phyloP scores from a whole-genome alignment of 2,113 vertebrate genomes.

The Emberiza fucata region DNA sequence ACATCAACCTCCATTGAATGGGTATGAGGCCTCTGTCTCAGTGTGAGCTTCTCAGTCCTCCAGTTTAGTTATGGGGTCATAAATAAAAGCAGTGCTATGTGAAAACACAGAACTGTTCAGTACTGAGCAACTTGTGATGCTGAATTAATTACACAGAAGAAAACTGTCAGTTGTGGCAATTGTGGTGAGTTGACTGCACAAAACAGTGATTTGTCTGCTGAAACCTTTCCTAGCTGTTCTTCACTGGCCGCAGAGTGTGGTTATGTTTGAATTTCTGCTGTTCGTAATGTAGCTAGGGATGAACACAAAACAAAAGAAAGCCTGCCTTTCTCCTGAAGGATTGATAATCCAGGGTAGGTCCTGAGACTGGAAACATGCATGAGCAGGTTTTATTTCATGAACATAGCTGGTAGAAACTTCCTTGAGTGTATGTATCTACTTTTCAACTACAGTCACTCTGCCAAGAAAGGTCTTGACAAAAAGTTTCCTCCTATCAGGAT shows the following conservation, averaged over 20 bases:
- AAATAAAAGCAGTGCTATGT: not conserved
- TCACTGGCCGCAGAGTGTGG: fast-evolving
- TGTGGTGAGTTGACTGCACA: not conserved
- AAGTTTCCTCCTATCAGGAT: not conserved
- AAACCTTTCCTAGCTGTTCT: not conserved
- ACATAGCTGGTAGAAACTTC: not conserved
- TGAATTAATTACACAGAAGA: not conserved
- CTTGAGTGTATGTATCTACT: not conserved
- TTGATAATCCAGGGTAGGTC: not conserved
- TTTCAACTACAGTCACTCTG: not conserved
- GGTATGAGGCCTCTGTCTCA: not conserved
- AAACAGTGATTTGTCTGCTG: not conserved
- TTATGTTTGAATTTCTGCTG: not conserved
- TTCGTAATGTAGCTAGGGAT: not conserved
- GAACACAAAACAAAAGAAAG: not conserved
- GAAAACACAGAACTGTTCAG: not conserved
- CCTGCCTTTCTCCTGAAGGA: not conserved
- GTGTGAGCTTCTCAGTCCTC: not conserved
- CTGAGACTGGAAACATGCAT: not conserved
- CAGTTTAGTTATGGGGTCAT: not conserved
- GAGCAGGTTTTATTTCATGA: not conserved
- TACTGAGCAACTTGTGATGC: not conserved
- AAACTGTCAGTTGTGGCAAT: not conserved
- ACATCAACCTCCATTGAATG: not conserved
- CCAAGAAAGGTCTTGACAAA: not conserved